These are phyloP conservation scores for Pachycephus smyrnensis DNA, from an alignment of 2,888 invertebrate genomes.

Conservation along the genomic window DNA sequence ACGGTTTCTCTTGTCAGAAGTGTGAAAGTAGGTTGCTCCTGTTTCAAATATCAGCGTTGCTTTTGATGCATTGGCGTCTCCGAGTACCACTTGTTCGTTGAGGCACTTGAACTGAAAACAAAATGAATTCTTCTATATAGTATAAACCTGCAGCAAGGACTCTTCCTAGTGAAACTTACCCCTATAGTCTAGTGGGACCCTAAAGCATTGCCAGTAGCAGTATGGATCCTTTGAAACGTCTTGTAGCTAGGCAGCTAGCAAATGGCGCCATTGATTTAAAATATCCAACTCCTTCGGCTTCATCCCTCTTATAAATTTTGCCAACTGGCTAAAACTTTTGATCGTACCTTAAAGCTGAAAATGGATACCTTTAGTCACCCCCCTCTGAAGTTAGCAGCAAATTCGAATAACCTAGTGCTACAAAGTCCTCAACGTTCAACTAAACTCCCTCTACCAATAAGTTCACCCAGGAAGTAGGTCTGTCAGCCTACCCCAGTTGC, in stretches of 20 bases:
- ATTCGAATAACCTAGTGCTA: background rate
- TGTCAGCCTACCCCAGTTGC: background rate
- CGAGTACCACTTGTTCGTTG: conserved; percentile 40
- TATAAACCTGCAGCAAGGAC: background rate
- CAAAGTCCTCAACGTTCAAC: background rate
- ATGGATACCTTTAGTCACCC: conserved; percentile 2
- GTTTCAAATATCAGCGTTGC: conserved; percentile 43
- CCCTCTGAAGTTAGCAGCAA: background rate
- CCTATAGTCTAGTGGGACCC: background rate
- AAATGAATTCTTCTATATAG: conserved; percentile 46
- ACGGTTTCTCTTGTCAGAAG: background rate
- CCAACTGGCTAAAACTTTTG: conserved; percentile 20
- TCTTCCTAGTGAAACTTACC: background rate
- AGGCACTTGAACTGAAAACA: conserved; percentile 41
- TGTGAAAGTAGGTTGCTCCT: conserved; percentile 33
- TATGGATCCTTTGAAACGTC: background rate
- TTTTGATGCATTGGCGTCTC: conserved; percentile 37
- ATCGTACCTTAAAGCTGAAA: conserved; percentile 17
- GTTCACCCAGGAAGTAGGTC: background rate
- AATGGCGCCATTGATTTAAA: conserved; percentile 34
- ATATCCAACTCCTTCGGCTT: conserved; percentile 25
- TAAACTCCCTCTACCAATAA: background rate
- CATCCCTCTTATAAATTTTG: conserved; percentile 29
- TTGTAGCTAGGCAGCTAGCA: conserved; percentile 12
- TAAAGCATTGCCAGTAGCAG: background rate